Conservation (phyloP, 2,797 vertebrate genomes). For the Brachymystax lenok region DNA sequence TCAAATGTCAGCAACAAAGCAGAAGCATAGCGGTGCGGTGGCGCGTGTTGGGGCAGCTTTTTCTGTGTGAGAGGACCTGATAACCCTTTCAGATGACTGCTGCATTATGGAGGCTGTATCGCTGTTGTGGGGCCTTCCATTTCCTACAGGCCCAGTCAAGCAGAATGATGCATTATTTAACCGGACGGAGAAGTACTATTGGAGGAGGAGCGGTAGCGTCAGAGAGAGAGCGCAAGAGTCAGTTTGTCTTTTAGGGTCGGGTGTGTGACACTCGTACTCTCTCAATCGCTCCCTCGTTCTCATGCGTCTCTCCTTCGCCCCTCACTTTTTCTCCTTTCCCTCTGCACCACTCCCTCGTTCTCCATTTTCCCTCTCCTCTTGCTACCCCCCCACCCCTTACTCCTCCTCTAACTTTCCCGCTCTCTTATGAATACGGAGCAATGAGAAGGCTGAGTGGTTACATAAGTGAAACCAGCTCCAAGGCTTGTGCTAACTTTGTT, state of each 20-base stretch:
- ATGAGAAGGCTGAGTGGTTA: slow-evolving; percentile 37
- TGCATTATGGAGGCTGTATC: slow-evolving; percentile 63
- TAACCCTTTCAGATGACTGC: slow-evolving; percentile 36
- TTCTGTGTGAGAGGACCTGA: slow-evolving; percentile 34
- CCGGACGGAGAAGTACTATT: slow-evolving; percentile 2
- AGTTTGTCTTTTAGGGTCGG: no score
- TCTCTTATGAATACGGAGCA: slow-evolving; percentile 46
- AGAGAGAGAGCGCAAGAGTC: no score
- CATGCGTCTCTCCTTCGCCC: no score
- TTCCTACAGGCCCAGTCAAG: slow-evolving; percentile 38
- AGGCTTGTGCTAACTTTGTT: slow-evolving; percentile 64
- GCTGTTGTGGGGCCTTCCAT: slow-evolving; percentile 33
- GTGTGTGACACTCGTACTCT: no score
- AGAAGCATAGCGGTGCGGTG: not conserved
- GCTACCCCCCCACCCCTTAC: not conserved
- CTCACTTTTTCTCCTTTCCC: no score
- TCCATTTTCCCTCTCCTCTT: not conserved
- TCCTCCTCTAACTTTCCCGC: not conserved
- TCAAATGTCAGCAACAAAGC: slow-evolving; percentile 23
- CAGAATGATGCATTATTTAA: slow-evolving; percentile 63
- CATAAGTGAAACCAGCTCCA: slow-evolving; percentile 49
- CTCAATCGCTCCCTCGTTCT: no score
- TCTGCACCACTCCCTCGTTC: not conserved
- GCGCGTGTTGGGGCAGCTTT: slow-evolving; percentile 5
- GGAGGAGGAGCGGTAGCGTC: not conserved